Percentiles rank a stretch among this genome's conserved stretches.
Evolutionary conservation across 2,797 vertebrate species (phyloP).

Genomic region (Poeciliopsis turneri): DNA sequence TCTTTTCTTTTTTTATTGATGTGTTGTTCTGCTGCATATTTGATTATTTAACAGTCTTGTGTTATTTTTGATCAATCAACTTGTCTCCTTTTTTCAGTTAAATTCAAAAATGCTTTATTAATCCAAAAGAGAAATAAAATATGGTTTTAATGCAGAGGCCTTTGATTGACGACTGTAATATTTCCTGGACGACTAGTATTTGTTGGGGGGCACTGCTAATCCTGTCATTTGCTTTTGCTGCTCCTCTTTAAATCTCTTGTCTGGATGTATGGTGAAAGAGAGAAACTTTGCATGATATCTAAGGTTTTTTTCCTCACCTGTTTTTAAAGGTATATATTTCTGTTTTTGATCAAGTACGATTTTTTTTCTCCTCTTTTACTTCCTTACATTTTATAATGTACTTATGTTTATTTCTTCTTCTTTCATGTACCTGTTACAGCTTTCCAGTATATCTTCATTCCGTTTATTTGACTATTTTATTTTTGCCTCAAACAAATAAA

Average conservation of each 20-base stretch:
- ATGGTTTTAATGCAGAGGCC: too few species aligned
- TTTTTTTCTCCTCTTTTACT: neutral
- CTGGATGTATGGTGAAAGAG: too few species aligned
- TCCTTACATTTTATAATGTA: too few species aligned
- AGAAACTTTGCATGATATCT: neutral
- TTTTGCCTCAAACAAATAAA: neutral
- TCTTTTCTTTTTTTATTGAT: neutral
- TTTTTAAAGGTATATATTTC: neutral
- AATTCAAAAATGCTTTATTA: too few species aligned
- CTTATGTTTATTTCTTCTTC: neutral
- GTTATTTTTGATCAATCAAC: neutral
- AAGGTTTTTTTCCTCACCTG: neutral
- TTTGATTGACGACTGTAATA: too few species aligned
- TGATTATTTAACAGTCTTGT: neutral
- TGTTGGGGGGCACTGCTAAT: too few species aligned
- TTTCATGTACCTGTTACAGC: neutral
- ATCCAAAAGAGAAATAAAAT: too few species aligned
- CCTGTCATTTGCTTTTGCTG: too few species aligned
- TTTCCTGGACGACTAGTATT: too few species aligned
- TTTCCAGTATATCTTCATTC: neutral
- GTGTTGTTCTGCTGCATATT: neutral
- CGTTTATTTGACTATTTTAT: neutral
- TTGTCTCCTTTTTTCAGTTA: neutral
- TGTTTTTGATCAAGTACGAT: neutral
- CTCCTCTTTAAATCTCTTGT: too few species aligned